These are phyloP conservation scores for Anaspis maculata DNA, from an alignment of 2,888 invertebrate genomes.

Conservation along the genomic window DNA sequence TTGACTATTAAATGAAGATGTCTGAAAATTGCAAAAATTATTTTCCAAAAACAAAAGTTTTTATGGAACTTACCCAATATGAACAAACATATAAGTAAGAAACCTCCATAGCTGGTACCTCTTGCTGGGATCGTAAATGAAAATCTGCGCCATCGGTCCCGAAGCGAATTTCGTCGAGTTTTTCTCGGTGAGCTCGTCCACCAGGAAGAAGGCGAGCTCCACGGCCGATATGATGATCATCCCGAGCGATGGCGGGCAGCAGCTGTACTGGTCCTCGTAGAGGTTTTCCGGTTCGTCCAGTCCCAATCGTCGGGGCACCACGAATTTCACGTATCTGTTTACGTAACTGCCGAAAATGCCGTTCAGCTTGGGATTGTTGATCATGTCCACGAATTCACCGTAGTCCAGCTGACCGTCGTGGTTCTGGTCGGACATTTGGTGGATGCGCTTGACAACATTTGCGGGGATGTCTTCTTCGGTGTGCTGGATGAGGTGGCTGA, in stretches of 20 bases:
- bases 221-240: constrained; percentile 81
- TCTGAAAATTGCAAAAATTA: constrained; percentile 46
- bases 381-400: constrained; percentile 62
- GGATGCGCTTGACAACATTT: constrained; percentile 52
- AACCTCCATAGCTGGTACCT: constrained; percentile 88
- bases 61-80: constrained; percentile 63
- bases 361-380: constrained; percentile 49
- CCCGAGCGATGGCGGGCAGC: constrained; percentile 85
- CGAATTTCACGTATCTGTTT: constrained; percentile 46
- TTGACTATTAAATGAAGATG: constrained; percentile 82
- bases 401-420: constrained; percentile 59
- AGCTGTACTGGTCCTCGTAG: constrained; percentile 84
- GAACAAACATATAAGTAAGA: constrained; percentile 91
- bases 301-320: constrained; percentile 14
- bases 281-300: constrained; percentile 45
- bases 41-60: no score
- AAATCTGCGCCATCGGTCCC: constrained; percentile 66
- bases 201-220: constrained; percentile 64
- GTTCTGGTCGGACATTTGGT: constrained; percentile 54
- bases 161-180: constrained; percentile 30
- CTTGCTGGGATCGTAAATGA: constrained; percentile 82
- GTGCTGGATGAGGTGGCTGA: constrained; percentile 51
- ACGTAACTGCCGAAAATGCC: constrained; percentile 55
- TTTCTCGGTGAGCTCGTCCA: constrained; percentile 19
- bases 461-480: constrained; percentile 50